Evolutionary conservation across 2,888 invertebrate species (phyloP).

Genomic region (Habrosyne pyritoides): DNA sequence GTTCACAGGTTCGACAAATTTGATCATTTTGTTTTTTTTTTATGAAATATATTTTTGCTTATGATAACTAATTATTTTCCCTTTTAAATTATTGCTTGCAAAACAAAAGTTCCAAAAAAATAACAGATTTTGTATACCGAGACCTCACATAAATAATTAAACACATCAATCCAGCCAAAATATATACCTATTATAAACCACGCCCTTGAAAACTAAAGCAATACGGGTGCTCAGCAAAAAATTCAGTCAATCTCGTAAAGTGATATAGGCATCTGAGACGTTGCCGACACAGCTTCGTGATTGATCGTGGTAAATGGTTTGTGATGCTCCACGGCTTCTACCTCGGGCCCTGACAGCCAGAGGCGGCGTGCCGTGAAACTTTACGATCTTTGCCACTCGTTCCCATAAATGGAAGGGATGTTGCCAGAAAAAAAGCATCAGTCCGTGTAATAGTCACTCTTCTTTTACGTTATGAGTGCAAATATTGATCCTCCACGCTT

Average conservation of each 20-base stretch:
- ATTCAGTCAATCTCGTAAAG: slow-evolving; percentile 63
- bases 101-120: too few species aligned
- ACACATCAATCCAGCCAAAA: not conserved
- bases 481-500: slow-evolving; percentile 36
- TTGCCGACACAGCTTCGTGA: slow-evolving; percentile 51
- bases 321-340: slow-evolving; percentile 47
- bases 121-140: too few species aligned
- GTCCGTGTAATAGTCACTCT: slow-evolving; percentile 34
- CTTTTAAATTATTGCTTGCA: too few species aligned
- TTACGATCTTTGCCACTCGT: slow-evolving; percentile 45
- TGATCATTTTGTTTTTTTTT: too few species aligned
- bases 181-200: not conserved
- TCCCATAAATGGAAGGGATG: slow-evolving; percentile 32
- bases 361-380: slow-evolving; percentile 60
- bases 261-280: slow-evolving; percentile 59
- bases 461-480: slow-evolving; percentile 36
- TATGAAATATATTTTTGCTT: too few species aligned
- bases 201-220: slow-evolving; percentile 25
- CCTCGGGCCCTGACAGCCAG: slow-evolving; percentile 45
- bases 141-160: too few species aligned
- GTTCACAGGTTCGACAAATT: too few species aligned
- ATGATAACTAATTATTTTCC: too few species aligned
- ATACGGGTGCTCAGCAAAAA: slow-evolving; percentile 49
- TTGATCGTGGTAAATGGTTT: slow-evolving; percentile 72
- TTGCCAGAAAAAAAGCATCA: slow-evolving; percentile 37